Percentiles rank a stretch among this genome's conserved stretches.
Conservation (phyloP, 2,888 invertebrate genomes). For the Epinotia demarniana region DNA sequence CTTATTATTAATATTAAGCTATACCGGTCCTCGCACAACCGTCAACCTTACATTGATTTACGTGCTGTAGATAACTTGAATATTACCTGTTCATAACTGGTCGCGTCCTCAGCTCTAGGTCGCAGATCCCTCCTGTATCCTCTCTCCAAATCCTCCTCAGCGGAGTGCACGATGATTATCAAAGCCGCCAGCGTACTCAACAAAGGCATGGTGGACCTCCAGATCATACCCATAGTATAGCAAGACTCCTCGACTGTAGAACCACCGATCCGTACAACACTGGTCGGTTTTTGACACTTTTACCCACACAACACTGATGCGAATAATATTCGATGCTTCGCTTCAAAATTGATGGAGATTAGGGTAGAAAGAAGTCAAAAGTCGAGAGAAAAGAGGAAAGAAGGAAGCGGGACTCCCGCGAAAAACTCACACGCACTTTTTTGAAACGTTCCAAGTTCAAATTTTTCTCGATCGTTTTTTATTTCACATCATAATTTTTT, state of each 20-base stretch:
- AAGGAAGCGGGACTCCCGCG: slow-evolving; percentile 49
- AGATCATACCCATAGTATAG: slow-evolving; percentile 78
- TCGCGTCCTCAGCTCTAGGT: slow-evolving; percentile 65
- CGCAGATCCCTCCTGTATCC: slow-evolving; percentile 66
- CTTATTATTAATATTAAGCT: no score
- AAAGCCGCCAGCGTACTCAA: slow-evolving; percentile 79
- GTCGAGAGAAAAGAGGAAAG: slow-evolving; percentile 55
- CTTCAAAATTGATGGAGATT: background rate
- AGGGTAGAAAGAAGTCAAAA: slow-evolving; percentile 46
- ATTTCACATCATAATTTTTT: slow-evolving; percentile 69
- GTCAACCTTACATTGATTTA: background rate
- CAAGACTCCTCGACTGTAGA: slow-evolving; percentile 47
- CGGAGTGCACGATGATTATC: slow-evolving; percentile 78
- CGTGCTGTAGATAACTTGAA: background rate
- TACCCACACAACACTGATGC: slow-evolving; percentile 19
- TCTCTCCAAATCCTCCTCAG: slow-evolving; percentile 70
- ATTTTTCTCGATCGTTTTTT: slow-evolving; percentile 53
- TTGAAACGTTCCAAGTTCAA: slow-evolving; percentile 50
- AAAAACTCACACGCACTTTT: slow-evolving; percentile 51
- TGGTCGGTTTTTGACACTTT: slow-evolving; percentile 14
- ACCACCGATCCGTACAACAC: slow-evolving; percentile 40
- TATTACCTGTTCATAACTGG: slow-evolving; percentile 69
- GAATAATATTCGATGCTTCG: background rate
- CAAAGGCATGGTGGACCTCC: slow-evolving; percentile 73
- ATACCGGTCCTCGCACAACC: no score